Conservation (phyloP, 2,113 vertebrate genomes). For the Poeciliopsis prolifica region DNA sequence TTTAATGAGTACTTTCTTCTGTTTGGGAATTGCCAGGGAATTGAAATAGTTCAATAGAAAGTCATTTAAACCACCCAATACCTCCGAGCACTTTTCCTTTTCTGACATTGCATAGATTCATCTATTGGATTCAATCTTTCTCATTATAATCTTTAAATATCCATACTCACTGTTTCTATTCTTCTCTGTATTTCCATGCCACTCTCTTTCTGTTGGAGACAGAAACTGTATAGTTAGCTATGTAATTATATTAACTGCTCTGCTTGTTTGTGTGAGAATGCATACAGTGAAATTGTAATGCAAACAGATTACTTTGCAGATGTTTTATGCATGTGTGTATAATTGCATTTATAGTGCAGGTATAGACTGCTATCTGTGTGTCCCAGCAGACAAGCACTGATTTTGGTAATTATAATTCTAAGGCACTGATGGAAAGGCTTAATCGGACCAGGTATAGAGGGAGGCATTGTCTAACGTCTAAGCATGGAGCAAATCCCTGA, state of each 20-base stretch:
- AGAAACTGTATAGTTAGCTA: neutral
- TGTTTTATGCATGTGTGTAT: constrained; percentile 31
- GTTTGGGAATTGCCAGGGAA: too few relatives aligned
- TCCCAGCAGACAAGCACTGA: constrained; percentile 48
- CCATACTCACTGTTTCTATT: too few relatives aligned
- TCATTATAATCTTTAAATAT: too few relatives aligned
- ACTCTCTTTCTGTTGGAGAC: constrained; percentile 13
- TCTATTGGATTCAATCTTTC: too few relatives aligned
- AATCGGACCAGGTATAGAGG: constrained; percentile 27
- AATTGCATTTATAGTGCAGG: neutral
- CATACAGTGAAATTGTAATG: constrained; percentile 30
- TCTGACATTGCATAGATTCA: too few relatives aligned
- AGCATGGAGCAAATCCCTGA: constrained; percentile 11
- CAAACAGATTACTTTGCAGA: constrained; percentile 37
- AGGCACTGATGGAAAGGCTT: constrained; percentile 42
- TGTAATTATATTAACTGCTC: constrained; percentile 38
- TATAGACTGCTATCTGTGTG: constrained; percentile 20
- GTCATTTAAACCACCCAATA: too few relatives aligned
- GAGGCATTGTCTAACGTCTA: constrained; percentile 28
- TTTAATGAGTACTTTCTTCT: too few relatives aligned
- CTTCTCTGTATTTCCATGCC: neutral
- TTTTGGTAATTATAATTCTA: constrained; percentile 59
- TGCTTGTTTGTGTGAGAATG: constrained; percentile 3
- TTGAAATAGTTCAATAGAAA: too few relatives aligned
- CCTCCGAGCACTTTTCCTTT: too few relatives aligned